Percentiles rank a stretch among this genome's conserved stretches.
phyloP scores from a whole-genome alignment of 2,113 vertebrate genomes.

The Rhinopomastus cyanomelas region DNA sequence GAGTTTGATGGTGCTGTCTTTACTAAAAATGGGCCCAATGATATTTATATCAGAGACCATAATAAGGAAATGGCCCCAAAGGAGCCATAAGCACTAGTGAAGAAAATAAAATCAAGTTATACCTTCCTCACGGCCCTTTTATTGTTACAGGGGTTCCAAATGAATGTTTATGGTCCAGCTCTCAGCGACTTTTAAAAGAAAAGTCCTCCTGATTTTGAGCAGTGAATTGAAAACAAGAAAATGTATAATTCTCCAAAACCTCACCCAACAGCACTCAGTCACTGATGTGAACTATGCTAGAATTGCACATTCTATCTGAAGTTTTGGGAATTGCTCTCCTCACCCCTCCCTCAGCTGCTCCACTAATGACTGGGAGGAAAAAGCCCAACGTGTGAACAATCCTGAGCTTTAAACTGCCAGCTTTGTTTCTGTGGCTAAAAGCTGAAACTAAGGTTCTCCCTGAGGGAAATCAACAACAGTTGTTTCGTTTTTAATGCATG shows the following conservation, averaged over 20 bases:
- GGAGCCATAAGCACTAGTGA: neutral
- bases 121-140: neutral
- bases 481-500: neutral
- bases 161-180: neutral
- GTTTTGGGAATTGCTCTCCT: neutral
- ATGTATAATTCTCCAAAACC: neutral
- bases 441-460: neutral
- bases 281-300: neutral
- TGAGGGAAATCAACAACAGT: neutral
- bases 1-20: neutral
- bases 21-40: neutral
- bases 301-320: neutral
- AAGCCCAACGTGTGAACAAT: neutral
- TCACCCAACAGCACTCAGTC: neutral
- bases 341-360: neutral
- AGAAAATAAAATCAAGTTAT: neutral
- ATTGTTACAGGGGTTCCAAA: neutral
- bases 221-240: neutral
- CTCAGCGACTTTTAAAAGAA: neutral
- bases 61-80: neutral
- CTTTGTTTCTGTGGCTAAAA: neutral
- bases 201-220: neutral
- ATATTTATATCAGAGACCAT: neutral
- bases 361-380: neutral
- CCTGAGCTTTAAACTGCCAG: neutral